These are phyloP conservation scores for Nylanderia fulva DNA, from an alignment of 1,140 invertebrate genomes.

Conservation along the genomic window DNA sequence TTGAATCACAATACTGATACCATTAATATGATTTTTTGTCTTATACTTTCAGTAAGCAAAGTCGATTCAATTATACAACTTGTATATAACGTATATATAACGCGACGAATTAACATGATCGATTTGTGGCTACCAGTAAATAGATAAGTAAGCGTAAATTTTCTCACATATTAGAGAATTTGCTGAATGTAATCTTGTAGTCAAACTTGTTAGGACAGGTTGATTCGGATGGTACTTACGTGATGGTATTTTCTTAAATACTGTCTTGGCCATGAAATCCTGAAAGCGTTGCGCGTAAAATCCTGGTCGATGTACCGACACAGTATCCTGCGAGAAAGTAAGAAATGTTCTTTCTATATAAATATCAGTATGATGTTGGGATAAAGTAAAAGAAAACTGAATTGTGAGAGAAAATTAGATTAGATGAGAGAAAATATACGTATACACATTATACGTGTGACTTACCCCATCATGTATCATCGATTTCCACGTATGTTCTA, in stretches of 20 bases:
- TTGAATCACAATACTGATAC: slow-evolving; percentile 68
- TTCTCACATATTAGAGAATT: slow-evolving; percentile 80
- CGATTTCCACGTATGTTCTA: slow-evolving; percentile 99
- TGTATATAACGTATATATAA: background rate
- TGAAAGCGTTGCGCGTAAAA: slow-evolving; percentile 99
- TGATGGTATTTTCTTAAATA: slow-evolving; percentile 99
- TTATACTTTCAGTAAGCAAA: slow-evolving; percentile 45
- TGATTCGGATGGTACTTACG: slow-evolving; percentile 92
- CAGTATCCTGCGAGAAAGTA: slow-evolving; percentile 93
- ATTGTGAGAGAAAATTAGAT: background rate
- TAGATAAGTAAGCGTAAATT: slow-evolving; percentile 52
- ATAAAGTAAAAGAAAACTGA: background rate
- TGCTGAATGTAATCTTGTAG: slow-evolving; percentile 84
- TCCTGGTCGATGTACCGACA: slow-evolving; percentile 98
- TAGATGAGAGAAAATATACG: slow-evolving; percentile 3
- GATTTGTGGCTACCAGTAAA: slow-evolving; percentile 54
- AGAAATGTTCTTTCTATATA: background rate
- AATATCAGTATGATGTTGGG: background rate
- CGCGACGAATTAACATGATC: slow-evolving; percentile 30
- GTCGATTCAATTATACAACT: slow-evolving; percentile 7
- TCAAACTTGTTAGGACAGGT: slow-evolving; percentile 84
- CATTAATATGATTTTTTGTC: slow-evolving; percentile 53
- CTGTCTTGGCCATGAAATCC: slow-evolving; percentile 98
- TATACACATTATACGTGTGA: slow-evolving; percentile 67
- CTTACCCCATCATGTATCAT: slow-evolving; percentile 98